phyloP scores from a whole-genome alignment of 2,888 invertebrate species.

The Chloroclystis v-ata region DNA sequence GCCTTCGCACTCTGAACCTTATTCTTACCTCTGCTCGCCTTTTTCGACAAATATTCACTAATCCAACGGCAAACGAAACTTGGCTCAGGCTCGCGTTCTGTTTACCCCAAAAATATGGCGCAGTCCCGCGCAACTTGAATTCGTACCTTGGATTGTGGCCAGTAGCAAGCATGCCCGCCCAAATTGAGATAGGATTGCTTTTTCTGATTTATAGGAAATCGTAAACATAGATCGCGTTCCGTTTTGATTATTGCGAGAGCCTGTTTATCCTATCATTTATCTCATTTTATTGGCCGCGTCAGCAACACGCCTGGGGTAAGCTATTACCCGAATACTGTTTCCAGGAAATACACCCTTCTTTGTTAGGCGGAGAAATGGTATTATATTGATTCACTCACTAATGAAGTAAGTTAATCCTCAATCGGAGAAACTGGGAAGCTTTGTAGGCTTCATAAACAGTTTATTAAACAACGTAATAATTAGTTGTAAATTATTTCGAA shows the following conservation, averaged over 20 bases:
- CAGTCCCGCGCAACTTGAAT: conserved; percentile 45
- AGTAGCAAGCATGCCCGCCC: conserved; percentile 40
- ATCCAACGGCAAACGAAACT: conserved; percentile 32
- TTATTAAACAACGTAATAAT: too few relatives aligned
- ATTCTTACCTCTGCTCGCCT: conserved; percentile 26
- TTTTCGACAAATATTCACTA: conserved; percentile 27
- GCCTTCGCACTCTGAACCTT: conserved; percentile 35
- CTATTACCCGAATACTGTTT: conserved; percentile 10
- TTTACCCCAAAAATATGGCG: conserved; percentile 39
- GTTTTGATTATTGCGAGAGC: conserved; percentile 35
- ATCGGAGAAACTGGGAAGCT: too few relatives aligned
- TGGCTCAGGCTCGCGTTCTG: conserved; percentile 34
- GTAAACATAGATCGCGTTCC: conserved; percentile 32
- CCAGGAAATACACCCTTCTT: too few relatives aligned
- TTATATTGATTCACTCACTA: too few relatives aligned
- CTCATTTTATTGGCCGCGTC: conserved; percentile 33
- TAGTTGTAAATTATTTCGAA: too few relatives aligned
- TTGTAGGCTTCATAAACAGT: neutral
- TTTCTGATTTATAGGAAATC: conserved; percentile 46
- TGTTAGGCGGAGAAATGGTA: too few relatives aligned
- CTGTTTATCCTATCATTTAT: conserved; percentile 32
- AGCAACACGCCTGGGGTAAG: conserved; percentile 21
- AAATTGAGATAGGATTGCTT: conserved; percentile 50
- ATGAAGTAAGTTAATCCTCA: too few relatives aligned
- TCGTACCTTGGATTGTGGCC: conserved; percentile 52